Evolutionary conservation across 2,797 vertebrate genomes (phyloP).

Genomic region (Gobionotothen gibberifrons): DNA sequence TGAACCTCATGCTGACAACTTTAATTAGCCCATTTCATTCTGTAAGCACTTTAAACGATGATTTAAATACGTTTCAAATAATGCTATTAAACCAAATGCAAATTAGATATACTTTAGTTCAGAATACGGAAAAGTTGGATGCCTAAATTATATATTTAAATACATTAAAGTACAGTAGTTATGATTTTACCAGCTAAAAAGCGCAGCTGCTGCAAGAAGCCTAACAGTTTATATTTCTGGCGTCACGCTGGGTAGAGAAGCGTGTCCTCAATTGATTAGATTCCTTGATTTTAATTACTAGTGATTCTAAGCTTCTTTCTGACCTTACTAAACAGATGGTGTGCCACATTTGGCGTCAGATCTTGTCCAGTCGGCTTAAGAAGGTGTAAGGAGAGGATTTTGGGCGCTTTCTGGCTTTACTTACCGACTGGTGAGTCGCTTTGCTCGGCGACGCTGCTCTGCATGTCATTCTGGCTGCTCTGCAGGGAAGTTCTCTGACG

Average conservation of each 20-base stretch:
- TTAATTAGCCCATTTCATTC: background rate
- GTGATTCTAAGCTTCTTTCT: slow-evolving; percentile 73
- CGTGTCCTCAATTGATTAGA: slow-evolving; percentile 39
- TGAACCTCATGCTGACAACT: background rate
- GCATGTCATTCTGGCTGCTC: slow-evolving; percentile 47
- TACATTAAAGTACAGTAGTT: too few species aligned
- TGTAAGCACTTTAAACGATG: background rate
- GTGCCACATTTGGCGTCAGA: slow-evolving; percentile 59
- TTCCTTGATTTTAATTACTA: slow-evolving; percentile 70
- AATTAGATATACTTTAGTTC: background rate
- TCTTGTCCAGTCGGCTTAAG: slow-evolving; percentile 58
- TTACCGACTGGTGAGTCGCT: slow-evolving; percentile 81
- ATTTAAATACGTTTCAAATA: background rate
- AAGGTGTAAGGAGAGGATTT: slow-evolving; percentile 48
- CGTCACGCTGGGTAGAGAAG: slow-evolving; percentile 40
- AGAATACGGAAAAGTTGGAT: background rate
- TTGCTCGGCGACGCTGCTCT: slow-evolving; percentile 69
- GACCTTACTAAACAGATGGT: slow-evolving; percentile 68
- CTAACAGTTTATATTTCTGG: slow-evolving; percentile 32
- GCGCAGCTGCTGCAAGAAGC: background rate
- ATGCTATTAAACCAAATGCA: background rate
- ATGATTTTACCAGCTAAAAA: background rate
- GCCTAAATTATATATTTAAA: background rate
- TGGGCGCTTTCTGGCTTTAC: slow-evolving; percentile 50
- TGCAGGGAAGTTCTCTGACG: slow-evolving; percentile 57